phyloP scores from a whole-genome alignment of 2,797 vertebrate species.

The Oreochromis mossambicus region DNA sequence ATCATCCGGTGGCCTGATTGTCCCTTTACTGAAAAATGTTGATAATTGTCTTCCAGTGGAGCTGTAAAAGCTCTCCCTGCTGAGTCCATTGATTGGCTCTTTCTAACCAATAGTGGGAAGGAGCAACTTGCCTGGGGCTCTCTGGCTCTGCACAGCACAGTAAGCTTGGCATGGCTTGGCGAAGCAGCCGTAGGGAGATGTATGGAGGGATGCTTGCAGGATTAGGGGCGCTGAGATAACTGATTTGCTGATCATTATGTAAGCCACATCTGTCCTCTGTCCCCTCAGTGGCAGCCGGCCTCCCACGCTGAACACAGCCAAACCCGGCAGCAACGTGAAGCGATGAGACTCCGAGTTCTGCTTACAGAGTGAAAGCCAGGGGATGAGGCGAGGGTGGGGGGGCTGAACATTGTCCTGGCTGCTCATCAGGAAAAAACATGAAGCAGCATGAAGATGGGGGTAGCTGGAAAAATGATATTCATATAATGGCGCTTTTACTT shows the following conservation, averaged over 20 bases:
- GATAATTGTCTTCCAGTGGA: conserved; percentile 40
- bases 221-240: conserved; percentile 47
- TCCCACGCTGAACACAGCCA: conserved; percentile 17
- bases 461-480: neutral
- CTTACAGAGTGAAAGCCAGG: neutral
- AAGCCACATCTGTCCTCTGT: conserved; percentile 60
- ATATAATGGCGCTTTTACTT: neutral
- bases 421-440: neutral
- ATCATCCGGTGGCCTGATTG: neutral
- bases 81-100: conserved; percentile 18
- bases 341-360: neutral
- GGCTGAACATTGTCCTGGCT: neutral
- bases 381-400: neutral
- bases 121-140: neutral
- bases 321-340: conserved; percentile 5
- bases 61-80: conserved; percentile 17
- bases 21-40: conserved; percentile 26
- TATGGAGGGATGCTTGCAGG: conserved; percentile 27
- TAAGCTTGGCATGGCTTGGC: neutral
- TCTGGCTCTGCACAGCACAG: neutral
- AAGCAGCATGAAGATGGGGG: neutral
- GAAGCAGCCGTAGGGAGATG: neutral
- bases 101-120: conserved; percentile 3
- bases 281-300: conserved; percentile 12
- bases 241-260: conserved; percentile 51